phyloP scores from a whole-genome alignment of 2,888 invertebrate species.

The Octodonta nipae region DNA sequence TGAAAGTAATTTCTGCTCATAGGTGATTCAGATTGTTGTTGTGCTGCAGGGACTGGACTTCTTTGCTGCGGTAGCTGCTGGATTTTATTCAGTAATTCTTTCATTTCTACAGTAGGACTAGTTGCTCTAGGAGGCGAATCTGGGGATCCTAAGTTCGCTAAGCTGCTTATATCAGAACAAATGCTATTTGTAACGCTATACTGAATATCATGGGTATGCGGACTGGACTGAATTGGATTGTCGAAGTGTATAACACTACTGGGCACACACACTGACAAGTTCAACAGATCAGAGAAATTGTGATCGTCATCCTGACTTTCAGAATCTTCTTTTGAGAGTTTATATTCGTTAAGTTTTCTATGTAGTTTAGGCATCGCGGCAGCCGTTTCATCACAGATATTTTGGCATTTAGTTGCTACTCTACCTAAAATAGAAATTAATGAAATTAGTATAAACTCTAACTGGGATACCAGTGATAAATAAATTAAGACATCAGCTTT shows the following conservation, averaged over 20 bases:
- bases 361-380: conserved; percentile 2
- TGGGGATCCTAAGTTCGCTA: conserved; percentile 52
- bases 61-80: conserved; percentile 48
- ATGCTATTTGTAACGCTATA: conserved; percentile 34
- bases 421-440: conserved; percentile 11
- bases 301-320: conserved; percentile 26
- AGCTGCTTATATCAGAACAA: conserved; percentile 51
- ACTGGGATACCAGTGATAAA: no score
- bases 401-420: conserved; percentile 19
- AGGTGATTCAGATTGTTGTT: conserved; percentile 18
- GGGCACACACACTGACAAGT: conserved; percentile 31
- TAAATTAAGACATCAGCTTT: no score
- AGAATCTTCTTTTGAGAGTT: conserved; percentile 15
- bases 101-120: conserved; percentile 65
- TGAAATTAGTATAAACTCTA: neutral
- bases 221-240: conserved; percentile 22
- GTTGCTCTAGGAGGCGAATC: conserved; percentile 69
- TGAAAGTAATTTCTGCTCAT: conserved; percentile 36
- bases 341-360: conserved; percentile 3
- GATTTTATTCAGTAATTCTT: conserved; percentile 59
- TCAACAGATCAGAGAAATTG: conserved; percentile 33
- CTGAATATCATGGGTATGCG: conserved; percentile 23
- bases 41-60: conserved; percentile 36
- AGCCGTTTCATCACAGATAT: conserved; percentile 23
- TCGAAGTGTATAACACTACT: conserved; percentile 22